A percentile compares a stretch with the other conserved stretches of the same genome.
Evolutionary conservation across 2,113 vertebrate species (phyloP).

Genomic region (Talpa occidentalis): DNA sequence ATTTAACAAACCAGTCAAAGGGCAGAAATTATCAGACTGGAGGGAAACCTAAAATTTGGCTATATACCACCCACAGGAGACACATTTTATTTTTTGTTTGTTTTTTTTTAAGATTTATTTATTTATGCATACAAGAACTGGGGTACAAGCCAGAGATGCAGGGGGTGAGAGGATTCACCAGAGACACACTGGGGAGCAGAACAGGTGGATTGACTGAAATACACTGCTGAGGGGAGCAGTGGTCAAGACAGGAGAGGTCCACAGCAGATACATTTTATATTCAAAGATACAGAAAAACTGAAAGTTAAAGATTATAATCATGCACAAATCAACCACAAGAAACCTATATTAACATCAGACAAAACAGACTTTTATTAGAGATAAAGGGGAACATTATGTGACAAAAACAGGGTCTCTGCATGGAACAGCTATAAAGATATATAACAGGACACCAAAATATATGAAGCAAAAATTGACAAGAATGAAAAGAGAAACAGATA

Average conservation of each 20-base stretch:
- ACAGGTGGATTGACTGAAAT: too few relatives aligned
- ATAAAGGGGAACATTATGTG: neutral
- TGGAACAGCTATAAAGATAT: neutral
- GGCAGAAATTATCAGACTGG: neutral
- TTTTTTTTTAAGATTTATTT: too few relatives aligned
- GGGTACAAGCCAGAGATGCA: too few relatives aligned
- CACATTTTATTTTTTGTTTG: too few relatives aligned
- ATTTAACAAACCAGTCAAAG: slow-evolving; percentile 3
- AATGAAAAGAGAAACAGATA: neutral
- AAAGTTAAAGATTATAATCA: neutral
- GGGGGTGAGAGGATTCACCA: too few relatives aligned
- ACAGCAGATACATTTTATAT: neutral
- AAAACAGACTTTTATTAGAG: neutral
- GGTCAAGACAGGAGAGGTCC: too few relatives aligned
- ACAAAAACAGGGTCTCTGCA: neutral
- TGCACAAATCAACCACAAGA: neutral
- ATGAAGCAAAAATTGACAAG: neutral
- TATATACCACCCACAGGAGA: neutral
- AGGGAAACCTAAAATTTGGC: neutral
- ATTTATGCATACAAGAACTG: too few relatives aligned
- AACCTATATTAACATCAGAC: neutral
- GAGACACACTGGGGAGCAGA: too few relatives aligned
- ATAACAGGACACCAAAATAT: neutral
- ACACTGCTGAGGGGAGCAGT: too few relatives aligned
- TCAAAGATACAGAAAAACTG: neutral